Evolutionary conservation across 2,888 invertebrate species (phyloP), one percentile per base, ranked within the genome.

Genomic region (Hydrotaea cyrtoneurina): DNA sequence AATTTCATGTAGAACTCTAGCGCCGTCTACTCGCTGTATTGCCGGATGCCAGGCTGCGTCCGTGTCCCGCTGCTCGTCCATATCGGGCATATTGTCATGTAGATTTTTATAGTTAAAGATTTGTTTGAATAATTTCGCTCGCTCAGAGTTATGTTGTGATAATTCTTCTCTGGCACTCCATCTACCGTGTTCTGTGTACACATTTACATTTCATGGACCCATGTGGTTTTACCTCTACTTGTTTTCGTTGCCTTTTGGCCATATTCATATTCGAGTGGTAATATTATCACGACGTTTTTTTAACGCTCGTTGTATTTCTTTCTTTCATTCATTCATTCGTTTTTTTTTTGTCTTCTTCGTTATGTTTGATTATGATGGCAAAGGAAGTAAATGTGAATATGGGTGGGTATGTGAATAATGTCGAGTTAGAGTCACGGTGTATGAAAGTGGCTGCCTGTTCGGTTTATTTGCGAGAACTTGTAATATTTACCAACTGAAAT

Each of bases 201-300:
- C 66, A 66, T 66, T 66, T 66, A 19, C 66, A 66, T 72, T 73
- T 57, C 75, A 62, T 72, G 62, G 73, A 23, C 79, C 79, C 72
- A 62, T 78, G 75, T 78, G 62, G 82, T 76, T 36, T 66, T 43
- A 55, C 64, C 57, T 36, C 39, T 11, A 21, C 57, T 71, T 59
- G 21, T 66, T 75, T 76, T 77, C 36, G 75, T 75, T 82, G 75
- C 82, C 82, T 78, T 72, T 79, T 83, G 76, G 76, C 72, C 75
- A 79, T 78, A 78, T 78, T 78, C 55, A 64, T 79, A 62, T 71
- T 78, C 50, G 50, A 39, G 50, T 74, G 69, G 59, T 69, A 43
- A 69, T 69, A 69, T 69, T 69, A 43, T 69, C 69, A 69, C 69
- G 69, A 39, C 39, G 36, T 43, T 66, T 36, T 64, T 69, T 69